A percentile compares a stretch with the other conserved stretches of the same genome.
phyloP scores from a whole-genome alignment of 2,113 vertebrate genomes.

The Falcunculus frontatus region DNA sequence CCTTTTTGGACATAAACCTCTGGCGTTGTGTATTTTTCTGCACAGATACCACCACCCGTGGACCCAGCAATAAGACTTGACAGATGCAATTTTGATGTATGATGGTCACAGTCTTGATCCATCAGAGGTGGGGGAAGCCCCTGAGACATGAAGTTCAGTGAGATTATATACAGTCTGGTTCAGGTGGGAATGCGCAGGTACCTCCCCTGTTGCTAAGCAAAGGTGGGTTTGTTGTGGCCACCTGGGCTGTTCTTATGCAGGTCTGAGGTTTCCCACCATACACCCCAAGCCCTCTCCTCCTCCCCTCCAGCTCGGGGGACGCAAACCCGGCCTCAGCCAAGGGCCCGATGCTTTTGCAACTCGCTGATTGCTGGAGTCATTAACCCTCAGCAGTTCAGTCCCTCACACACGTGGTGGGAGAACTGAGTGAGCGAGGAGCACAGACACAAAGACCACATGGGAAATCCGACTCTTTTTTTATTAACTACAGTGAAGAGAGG shows the following conservation, averaged over 20 bases:
- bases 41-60: neutral
- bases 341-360: neutral
- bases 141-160: neutral
- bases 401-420: neutral
- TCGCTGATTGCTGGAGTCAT: neutral
- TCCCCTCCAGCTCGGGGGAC: neutral
- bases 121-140: neutral
- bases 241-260: too few relatives aligned
- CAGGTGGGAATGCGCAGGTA: neutral
- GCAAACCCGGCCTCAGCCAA: neutral
- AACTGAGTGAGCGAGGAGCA: neutral
- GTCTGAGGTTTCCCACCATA: neutral
- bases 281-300: neutral
- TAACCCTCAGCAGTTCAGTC: neutral
- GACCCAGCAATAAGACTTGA: neutral
- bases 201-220: neutral
- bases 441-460: accelerated
- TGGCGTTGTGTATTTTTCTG: neutral
- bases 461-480: too few relatives aligned
- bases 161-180: neutral
- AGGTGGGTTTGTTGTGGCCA: neutral
- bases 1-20: neutral
- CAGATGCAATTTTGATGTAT: neutral
- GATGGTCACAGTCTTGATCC: too few relatives aligned
- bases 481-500: neutral